phyloP scores from a whole-genome alignment of 1,140 invertebrate species.

The Bombus waltoni region DNA sequence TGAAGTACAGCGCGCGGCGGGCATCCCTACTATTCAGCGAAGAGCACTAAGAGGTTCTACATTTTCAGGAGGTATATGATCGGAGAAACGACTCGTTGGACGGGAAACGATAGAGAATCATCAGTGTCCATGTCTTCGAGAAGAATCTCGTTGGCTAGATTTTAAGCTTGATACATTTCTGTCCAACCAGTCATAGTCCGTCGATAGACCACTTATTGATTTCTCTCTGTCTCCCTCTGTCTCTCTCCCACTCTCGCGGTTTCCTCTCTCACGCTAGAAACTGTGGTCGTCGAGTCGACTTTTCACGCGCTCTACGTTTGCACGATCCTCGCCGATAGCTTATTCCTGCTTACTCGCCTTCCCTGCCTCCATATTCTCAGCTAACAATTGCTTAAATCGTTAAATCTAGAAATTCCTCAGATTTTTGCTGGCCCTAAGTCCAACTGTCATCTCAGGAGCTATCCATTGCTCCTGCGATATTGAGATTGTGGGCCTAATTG shows the following conservation, averaged over 20 bases:
- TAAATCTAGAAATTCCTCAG: background rate
- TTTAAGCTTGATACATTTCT: constrained; percentile 14
- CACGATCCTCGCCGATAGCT: background rate
- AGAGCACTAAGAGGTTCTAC: constrained; percentile 20
- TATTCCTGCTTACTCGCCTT: background rate
- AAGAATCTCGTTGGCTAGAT: background rate
- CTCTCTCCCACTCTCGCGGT: constrained; percentile 31
- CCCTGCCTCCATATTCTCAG: background rate
- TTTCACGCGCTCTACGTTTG: constrained; percentile 9
- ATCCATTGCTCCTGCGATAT: background rate
- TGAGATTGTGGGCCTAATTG: background rate
- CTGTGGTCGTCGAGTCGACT: background rate
- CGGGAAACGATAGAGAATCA: background rate
- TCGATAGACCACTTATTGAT: constrained; percentile 62
- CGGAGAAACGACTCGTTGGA: background rate
- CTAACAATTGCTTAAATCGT: rapidly evolving
- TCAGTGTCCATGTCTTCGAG: background rate
- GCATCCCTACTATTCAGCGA: constrained; percentile 15
- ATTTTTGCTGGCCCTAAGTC: too few relatives aligned
- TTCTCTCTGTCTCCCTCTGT: constrained; percentile 34
- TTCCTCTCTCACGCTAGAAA: constrained; percentile 33
- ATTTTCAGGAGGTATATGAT: constrained; percentile 13
- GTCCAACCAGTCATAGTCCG: constrained; percentile 45
- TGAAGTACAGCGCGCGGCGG: constrained; percentile 19
- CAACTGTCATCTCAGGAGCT: background rate